Evolutionary conservation across 1,140 invertebrate genomes (phyloP).

Genomic region (Pseudomyrmex pallidus): DNA sequence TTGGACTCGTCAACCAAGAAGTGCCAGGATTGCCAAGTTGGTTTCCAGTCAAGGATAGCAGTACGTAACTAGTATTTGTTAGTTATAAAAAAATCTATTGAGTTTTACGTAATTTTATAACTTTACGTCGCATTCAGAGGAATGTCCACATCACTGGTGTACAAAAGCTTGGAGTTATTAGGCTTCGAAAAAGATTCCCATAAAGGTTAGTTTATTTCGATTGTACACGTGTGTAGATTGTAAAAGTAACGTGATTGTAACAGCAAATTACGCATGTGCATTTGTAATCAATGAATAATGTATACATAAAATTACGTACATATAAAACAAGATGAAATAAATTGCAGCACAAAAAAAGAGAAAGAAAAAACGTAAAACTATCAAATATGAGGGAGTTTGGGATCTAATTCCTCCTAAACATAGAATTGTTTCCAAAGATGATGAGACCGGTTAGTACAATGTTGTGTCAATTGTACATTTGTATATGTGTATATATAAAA

Average conservation of each 20-base stretch:
- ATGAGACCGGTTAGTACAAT: slow-evolving; percentile 70
- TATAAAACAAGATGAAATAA: slow-evolving; percentile 39
- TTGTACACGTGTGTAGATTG: not conserved
- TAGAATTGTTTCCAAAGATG: slow-evolving; percentile 67
- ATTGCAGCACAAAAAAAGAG: slow-evolving; percentile 50
- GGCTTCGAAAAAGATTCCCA: slow-evolving; percentile 69
- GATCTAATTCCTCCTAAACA: slow-evolving; percentile 78
- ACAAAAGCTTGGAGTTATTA: slow-evolving; percentile 79
- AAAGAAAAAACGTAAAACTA: slow-evolving; percentile 71
- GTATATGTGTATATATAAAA: not conserved
- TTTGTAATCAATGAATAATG: too few relatives aligned
- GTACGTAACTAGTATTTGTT: too few relatives aligned
- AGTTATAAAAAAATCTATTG: too few relatives aligned
- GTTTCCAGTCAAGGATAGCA: too few relatives aligned
- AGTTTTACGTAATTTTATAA: too few relatives aligned
- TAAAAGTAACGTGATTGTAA: not conserved
- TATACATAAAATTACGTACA: too few relatives aligned
- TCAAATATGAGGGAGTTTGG: slow-evolving; percentile 67
- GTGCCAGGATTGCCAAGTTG: too few relatives aligned
- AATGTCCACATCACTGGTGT: slow-evolving; percentile 81
- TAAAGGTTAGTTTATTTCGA: slow-evolving; percentile 65
- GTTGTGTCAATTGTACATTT: not conserved
- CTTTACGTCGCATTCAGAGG: slow-evolving; percentile 22
- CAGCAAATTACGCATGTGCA: too few relatives aligned
- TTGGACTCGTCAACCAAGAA: too few relatives aligned